Evolutionary conservation across 2,888 invertebrate species (phyloP).

Genomic region (Drosophila nigricruria): DNA sequence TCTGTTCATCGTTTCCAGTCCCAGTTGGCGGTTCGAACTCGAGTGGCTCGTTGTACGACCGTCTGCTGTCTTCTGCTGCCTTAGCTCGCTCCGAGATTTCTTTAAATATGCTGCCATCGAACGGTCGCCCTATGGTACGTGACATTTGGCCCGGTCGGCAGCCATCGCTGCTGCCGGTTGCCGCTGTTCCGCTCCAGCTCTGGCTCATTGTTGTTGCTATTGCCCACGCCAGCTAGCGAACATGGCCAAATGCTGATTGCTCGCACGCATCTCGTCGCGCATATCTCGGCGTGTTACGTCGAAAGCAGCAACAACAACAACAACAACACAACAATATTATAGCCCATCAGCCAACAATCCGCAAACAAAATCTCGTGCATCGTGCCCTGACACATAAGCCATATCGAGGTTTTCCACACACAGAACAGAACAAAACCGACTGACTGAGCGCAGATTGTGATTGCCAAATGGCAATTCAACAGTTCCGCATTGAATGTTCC

Average conservation of each 20-base stretch:
- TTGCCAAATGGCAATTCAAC: conserved; percentile 44
- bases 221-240: conserved; percentile 62
- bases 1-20: conserved; percentile 79
- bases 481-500: conserved; percentile 56
- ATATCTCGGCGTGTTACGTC: conserved; percentile 69
- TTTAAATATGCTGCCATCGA: conserved; percentile 79
- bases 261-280: conserved; percentile 68
- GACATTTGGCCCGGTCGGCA: conserved; percentile 71
- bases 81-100: conserved; percentile 64
- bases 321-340: conserved; percentile 12
- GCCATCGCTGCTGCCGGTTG: conserved; percentile 43
- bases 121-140: conserved; percentile 66
- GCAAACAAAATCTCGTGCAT: conserved; percentile 43
- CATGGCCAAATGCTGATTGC: conserved; percentile 75
- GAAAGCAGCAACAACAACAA: conserved; percentile 53
- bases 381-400: conserved; percentile 53
- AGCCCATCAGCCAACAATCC: conserved; percentile 31
- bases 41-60: conserved; percentile 64
- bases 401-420: conserved; percentile 46
- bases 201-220: conserved; percentile 30
- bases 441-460: conserved; percentile 41
- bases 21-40: conserved; percentile 63
- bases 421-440: conserved; percentile 18
- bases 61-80: conserved; percentile 76
- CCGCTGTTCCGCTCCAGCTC: conserved; percentile 61